Percentiles rank a stretch among this genome's conserved stretches.
phyloP scores from a whole-genome alignment of 2,113 vertebrate genomes.

The Engystomops pustulosus region DNA sequence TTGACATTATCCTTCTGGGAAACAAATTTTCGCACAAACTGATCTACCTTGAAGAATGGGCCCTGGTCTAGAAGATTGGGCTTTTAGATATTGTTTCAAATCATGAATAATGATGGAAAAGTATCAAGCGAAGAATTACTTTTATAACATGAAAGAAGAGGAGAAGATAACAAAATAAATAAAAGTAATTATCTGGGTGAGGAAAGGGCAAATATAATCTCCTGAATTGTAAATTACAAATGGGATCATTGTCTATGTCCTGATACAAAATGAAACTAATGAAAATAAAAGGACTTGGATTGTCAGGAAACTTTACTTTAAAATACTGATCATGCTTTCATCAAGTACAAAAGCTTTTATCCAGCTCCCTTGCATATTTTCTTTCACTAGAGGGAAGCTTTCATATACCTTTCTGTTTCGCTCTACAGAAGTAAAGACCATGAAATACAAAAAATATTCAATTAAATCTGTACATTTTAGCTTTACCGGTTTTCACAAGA shows the following conservation, averaged over 20 bases:
- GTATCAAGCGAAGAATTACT: neutral
- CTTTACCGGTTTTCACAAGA: too few relatives aligned
- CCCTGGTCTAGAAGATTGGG: neutral
- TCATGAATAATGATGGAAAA: conserved; percentile 10
- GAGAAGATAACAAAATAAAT: neutral
- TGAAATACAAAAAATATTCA: too few relatives aligned
- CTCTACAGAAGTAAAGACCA: too few relatives aligned
- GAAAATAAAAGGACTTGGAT: neutral
- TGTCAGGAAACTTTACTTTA: neutral
- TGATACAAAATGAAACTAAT: conserved; percentile 12
- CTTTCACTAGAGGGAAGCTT: neutral
- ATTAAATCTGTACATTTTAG: too few relatives aligned
- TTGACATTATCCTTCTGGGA: conserved; percentile 1
- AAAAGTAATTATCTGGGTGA: neutral
- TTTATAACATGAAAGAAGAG: neutral
- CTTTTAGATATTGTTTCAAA: conserved; percentile 16
- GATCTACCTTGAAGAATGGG: neutral
- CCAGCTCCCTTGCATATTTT: neutral
- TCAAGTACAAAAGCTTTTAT: neutral
- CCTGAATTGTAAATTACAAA: conserved; percentile 10
- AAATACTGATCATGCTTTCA: conserved; percentile 7
- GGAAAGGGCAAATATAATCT: neutral
- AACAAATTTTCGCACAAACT: neutral
- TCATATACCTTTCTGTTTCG: neutral
- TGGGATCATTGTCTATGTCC: neutral